Evolutionary conservation across 2,113 vertebrate species (phyloP).

Genomic region (Arizona elegans): DNA sequence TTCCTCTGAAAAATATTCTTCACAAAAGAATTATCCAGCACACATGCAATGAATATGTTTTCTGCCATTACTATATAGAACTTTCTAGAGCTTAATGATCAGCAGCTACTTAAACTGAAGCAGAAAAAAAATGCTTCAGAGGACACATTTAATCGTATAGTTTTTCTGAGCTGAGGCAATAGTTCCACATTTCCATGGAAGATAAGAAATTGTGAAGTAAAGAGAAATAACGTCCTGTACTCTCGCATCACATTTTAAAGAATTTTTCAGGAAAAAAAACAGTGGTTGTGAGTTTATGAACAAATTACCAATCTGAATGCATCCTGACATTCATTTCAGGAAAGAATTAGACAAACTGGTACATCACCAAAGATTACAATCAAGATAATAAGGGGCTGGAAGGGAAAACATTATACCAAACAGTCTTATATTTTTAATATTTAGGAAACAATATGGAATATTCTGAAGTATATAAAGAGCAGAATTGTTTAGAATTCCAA

Average conservation of each 20-base stretch:
- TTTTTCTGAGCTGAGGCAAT: neutral
- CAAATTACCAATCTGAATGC: neutral
- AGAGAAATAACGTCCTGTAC: neutral
- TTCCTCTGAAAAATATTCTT: neutral
- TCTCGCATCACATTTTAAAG: neutral
- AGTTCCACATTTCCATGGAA: neutral
- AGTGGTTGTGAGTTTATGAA: neutral
- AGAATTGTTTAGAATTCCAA: neutral
- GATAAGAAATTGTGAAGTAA: neutral
- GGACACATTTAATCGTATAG: neutral
- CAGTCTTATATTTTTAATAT: neutral
- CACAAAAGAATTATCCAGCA: neutral
- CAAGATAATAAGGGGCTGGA: neutral
- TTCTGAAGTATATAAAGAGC: neutral
- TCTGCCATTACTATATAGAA: neutral
- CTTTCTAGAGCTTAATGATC: neutral
- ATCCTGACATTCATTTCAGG: neutral
- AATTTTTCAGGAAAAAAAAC: neutral
- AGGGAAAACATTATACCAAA: neutral
- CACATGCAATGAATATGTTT: neutral
- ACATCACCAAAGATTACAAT: neutral
- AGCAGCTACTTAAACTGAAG: neutral
- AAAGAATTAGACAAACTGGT: neutral
- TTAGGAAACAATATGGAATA: neutral
- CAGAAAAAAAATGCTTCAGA: neutral